Conservation (phyloP, 53 echinoderm and acorn worm species). For the Holothuria scabra region DNA sequence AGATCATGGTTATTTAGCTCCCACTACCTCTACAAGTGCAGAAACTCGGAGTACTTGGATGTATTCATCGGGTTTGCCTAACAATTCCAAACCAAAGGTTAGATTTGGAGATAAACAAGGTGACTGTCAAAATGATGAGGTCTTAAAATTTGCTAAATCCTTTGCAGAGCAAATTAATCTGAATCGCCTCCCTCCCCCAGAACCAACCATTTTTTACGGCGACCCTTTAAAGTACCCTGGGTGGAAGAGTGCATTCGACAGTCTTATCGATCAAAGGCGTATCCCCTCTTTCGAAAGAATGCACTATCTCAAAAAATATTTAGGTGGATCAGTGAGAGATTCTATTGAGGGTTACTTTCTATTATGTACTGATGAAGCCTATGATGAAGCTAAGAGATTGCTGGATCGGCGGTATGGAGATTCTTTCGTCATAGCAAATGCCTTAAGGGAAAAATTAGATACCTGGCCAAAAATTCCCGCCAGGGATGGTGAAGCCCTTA, state of each 20-base stretch:
- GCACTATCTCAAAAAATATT: conserved; percentile 65
- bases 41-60: neutral
- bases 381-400: too few relatives aligned
- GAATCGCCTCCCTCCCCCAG: conserved; percentile 58
- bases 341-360: conserved; percentile 61
- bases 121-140: neutral
- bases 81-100: neutral
- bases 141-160: conserved; percentile 7
- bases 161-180: conserved; percentile 25
- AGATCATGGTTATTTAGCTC: neutral
- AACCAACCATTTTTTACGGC: conserved; percentile 60
- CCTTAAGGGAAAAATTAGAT: conserved; percentile 49
- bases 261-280: conserved; percentile 54
- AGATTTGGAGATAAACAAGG: neutral
- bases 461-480: conserved; percentile 44
- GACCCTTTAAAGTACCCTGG: conserved; percentile 61
- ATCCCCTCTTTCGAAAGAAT: conserved; percentile 51
- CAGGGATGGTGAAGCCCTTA: too few relatives aligned
- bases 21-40: neutral
- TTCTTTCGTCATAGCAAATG: conserved; percentile 39
- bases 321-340: conserved; percentile 66
- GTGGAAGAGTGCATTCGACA: conserved; percentile 59
- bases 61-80: neutral
- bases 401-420: conserved; percentile 51
- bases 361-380: conserved; percentile 36